Base-by-base conservation (phyloP, 2,113 vertebrate species). In the Indicator maculatus region DNA sequence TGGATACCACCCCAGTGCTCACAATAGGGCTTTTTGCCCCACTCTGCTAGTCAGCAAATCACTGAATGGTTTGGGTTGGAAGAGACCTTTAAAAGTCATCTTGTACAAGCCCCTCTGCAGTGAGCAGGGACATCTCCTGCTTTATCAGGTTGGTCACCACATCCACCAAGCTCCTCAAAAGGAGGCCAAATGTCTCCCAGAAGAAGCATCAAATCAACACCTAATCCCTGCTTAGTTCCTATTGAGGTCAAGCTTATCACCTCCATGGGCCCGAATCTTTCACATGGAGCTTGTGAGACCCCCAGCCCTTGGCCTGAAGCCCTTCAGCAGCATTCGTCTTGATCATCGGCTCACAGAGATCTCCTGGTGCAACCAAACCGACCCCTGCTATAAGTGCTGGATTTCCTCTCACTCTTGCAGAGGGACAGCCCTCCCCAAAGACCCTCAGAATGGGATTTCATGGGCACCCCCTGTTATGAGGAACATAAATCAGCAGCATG, bases 271-370 rank as follows among this genome's bases (percentile, higher is more conserved):
- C 21, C 0, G 2, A 39, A 24, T 36, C 55, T 56, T 52, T 27
- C 38, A 20, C 27, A 1, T 20, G 18, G 24, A 19, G 23, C 58
- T 71, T 4, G 0, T 0, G 0, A 73, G 17, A 31, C 6, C 8
- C 26, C 14, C 2, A 1, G 19, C 31, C 36, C 36, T 36, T 23
- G 26, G 53, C 47, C 47, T 8, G 71, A 44, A 55, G 39, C 38
- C 66, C 65, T 27, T 23, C 4, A 13, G 0, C 0, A 55, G 50
- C 9, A 0, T 1, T 1, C 72, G 20, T 44, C 59, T 28, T 0
- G 3, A 13, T 4, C 65, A 18, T 12, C 7, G 10, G 20, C 44
- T 31, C 0, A 0, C 0, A 4, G 26, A 50, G 12, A 24, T 1
- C 7, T 39, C 11, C 39, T 0, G 1, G 47, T 23, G 31, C 39